Conservation (phyloP, 2,113 vertebrate species). For the Seriola aureovittata region DNA sequence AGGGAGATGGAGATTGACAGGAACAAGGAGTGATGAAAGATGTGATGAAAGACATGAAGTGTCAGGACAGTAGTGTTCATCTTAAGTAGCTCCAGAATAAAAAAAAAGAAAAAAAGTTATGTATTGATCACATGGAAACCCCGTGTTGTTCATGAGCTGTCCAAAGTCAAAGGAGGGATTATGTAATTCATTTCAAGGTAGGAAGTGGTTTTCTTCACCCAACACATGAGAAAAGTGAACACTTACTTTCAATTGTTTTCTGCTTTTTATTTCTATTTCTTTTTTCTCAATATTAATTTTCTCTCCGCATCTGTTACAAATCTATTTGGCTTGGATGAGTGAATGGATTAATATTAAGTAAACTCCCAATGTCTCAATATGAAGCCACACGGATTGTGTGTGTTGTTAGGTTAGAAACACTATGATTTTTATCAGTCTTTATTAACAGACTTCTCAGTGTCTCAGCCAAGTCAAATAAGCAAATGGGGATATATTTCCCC, state of each 20-base stretch:
- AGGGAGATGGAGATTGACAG: constrained; percentile 6
- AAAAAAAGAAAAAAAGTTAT: constrained; percentile 5
- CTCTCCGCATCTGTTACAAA: constrained; percentile 4
- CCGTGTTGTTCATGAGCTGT: constrained; percentile 38
- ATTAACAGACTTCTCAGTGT: constrained; percentile 53
- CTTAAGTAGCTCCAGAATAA: not conserved
- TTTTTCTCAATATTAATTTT: not conserved
- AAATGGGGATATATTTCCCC: constrained; percentile 66
- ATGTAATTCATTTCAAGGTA: constrained; percentile 30
- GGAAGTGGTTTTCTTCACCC: constrained; percentile 8
- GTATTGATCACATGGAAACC: constrained; percentile 38
- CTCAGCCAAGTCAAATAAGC: constrained; percentile 81
- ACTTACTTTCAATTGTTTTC: not conserved
- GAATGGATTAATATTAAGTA: constrained; percentile 25
- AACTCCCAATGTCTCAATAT: not conserved
- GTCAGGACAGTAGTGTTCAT: constrained; percentile 8
- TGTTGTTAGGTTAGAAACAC: constrained; percentile 44
- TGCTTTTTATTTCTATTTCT: not conserved
- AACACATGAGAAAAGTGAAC: not conserved
- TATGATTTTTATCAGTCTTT: constrained; percentile 68
- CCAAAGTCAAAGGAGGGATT: constrained; percentile 46
- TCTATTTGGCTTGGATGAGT: not conserved
- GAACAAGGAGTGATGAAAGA: not conserved
- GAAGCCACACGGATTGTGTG: constrained; percentile 11
- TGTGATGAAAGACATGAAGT: not conserved